These are phyloP conservation scores for Pectinophora gossypiella DNA, from an alignment of 1,140 invertebrate species.

Conservation along the genomic window DNA sequence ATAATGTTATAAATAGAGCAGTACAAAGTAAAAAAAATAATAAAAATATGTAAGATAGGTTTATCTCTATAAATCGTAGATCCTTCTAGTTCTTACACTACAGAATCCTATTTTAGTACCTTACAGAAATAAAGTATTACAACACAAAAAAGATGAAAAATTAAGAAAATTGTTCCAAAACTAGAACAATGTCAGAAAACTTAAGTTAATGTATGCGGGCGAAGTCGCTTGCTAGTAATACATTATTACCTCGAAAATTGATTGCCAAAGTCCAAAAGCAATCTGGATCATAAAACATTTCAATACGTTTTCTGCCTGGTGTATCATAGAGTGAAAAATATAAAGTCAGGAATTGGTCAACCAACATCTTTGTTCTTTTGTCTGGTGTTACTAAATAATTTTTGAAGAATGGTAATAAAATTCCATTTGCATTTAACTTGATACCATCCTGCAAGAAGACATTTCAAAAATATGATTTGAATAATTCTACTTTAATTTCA, in stretches of 20 bases:
- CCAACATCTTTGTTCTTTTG: conserved; percentile 33
- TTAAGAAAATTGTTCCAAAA: not conserved
- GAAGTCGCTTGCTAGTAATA: not conserved
- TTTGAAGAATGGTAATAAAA: conserved; percentile 41
- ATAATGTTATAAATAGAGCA: too few relatives aligned
- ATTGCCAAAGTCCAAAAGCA: conserved; percentile 28
- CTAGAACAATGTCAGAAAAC: not conserved
- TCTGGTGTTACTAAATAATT: conserved; percentile 30
- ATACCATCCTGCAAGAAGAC: conserved; percentile 50
- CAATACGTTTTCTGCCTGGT: conserved; percentile 20
- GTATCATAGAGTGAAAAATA: conserved; percentile 50
- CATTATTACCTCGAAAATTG: conserved; percentile 30
- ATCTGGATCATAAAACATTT: conserved; percentile 33
- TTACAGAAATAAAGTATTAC: not conserved
- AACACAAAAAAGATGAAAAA: not conserved
- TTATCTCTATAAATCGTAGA: too few relatives aligned
- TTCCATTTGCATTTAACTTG: conserved; percentile 39
- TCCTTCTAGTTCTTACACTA: too few relatives aligned
- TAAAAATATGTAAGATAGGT: too few relatives aligned
- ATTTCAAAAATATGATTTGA: not conserved
- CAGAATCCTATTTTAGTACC: too few relatives aligned
- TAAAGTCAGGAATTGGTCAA: conserved; percentile 47
- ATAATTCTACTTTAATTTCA: not conserved
- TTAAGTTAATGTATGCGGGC: too few relatives aligned
- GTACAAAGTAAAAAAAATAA: too few relatives aligned